phyloP scores from a whole-genome alignment of 2,113 vertebrate genomes.

The Tamias sibiricus region DNA sequence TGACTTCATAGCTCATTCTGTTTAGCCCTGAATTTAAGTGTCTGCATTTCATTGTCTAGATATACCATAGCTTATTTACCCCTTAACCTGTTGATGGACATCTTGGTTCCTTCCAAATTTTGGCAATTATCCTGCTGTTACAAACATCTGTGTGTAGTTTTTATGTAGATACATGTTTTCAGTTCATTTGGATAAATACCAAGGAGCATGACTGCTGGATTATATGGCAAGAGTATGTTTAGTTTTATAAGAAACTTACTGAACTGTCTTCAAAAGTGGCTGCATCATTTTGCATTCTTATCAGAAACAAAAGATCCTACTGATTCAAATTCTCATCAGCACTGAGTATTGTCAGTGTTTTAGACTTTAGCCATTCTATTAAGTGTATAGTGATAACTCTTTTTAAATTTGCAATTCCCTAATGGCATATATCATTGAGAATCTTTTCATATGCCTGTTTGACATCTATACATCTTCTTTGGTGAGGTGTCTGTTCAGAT shows the following conservation, averaged over 20 bases:
- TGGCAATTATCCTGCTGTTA: background rate
- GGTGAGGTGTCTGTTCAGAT: too few relatives aligned
- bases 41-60: background rate
- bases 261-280: too few relatives aligned
- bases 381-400: background rate
- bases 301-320: too few relatives aligned
- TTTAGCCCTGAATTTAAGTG: too few relatives aligned
- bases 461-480: too few relatives aligned
- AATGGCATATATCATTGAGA: background rate
- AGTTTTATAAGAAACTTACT: too few relatives aligned
- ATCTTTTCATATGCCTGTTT: background rate
- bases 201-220: background rate
- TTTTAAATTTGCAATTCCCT: background rate
- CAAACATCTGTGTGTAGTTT: background rate
- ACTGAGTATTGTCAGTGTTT: background rate
- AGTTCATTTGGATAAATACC: background rate
- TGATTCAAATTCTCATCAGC: too few relatives aligned
- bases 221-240: background rate
- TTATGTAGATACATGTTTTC: background rate
- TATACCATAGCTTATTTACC: background rate
- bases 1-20: too few relatives aligned
- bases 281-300: too few relatives aligned
- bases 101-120: background rate
- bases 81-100: background rate
- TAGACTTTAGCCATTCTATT: too few relatives aligned